phyloP scores from a whole-genome alignment of 1,140 invertebrate genomes.

The Zaprionus davidi region DNA sequence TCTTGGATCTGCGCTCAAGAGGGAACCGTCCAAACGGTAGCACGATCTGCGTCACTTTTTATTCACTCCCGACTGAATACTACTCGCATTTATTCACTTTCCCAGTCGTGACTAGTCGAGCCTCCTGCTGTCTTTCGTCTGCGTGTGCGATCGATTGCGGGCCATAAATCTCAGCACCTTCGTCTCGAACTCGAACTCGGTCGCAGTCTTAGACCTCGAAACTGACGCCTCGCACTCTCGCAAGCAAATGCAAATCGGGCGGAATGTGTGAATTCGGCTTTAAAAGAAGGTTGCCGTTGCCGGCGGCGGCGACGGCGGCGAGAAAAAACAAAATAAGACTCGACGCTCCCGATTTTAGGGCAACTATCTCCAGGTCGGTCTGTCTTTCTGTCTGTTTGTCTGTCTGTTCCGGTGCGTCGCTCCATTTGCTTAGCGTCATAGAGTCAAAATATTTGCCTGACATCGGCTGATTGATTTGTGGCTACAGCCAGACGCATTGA shows the following conservation, averaged over 20 bases:
- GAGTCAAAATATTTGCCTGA: constrained; percentile 69
- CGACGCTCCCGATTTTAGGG: constrained; percentile 53
- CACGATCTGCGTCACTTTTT: constrained; percentile 12
- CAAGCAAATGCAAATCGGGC: constrained; percentile 78
- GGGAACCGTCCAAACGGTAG: constrained; percentile 45
- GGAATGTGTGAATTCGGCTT: constrained; percentile 75
- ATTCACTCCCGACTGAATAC: constrained; percentile 4
- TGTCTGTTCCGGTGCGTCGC: constrained; percentile 60
- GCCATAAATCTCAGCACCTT: constrained; percentile 55
- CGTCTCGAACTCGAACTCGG: not conserved
- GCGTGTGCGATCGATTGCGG: constrained; percentile 20
- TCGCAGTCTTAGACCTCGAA: not conserved
- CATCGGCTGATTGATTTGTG: constrained; percentile 28
- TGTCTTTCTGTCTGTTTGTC: constrained; percentile 31
- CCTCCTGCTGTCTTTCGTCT: not conserved
- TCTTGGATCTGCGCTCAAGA: constrained; percentile 29
- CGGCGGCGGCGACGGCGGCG: constrained; percentile 40
- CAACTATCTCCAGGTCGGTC: constrained; percentile 8
- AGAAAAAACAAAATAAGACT: constrained; percentile 37
- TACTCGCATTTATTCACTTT: not conserved
- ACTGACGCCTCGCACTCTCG: constrained; percentile 30
- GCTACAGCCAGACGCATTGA: not conserved
- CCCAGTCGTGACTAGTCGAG: constrained; percentile 6
- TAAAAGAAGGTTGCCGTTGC: constrained; percentile 22
- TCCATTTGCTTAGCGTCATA: constrained; percentile 46